A percentile compares a stretch with the other conserved stretches of the same genome.
These are phyloP conservation scores for Drosophila orena DNA, from an alignment of 1,140 invertebrate genomes.

Conservation along the genomic window DNA sequence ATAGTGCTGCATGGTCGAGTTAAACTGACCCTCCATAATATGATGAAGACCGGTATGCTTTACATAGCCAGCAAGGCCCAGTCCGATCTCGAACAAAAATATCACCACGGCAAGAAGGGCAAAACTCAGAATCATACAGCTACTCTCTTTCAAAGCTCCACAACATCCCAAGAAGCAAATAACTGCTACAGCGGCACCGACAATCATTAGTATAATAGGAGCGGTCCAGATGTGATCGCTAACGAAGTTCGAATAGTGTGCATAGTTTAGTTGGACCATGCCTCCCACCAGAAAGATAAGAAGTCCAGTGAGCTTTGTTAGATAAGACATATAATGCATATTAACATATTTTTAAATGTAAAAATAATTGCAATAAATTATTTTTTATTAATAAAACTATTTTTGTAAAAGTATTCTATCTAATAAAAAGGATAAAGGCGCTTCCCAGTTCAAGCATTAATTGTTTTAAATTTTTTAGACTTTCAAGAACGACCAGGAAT, in stretches of 20 bases:
- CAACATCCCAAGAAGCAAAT: constrained; percentile 96
- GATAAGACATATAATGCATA: constrained; percentile 28
- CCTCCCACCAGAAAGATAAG: constrained; percentile 90
- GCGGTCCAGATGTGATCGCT: constrained; percentile 89
- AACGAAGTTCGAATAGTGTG: constrained; percentile 89
- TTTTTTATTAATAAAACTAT: too few species aligned
- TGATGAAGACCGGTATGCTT: constrained; percentile 89
- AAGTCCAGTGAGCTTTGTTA: constrained; percentile 90
- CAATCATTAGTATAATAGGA: constrained; percentile 92
- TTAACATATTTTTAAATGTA: too few species aligned
- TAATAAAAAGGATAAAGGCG: too few species aligned
- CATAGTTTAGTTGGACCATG: constrained; percentile 88
- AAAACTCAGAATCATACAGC: constrained; percentile 96
- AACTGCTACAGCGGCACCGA: constrained; percentile 93
- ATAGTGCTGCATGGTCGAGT: constrained; percentile 89
- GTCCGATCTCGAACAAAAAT: constrained; percentile 93
- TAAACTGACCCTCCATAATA: constrained; percentile 89
- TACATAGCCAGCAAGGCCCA: constrained; percentile 94
- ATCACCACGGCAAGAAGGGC: constrained; percentile 92
- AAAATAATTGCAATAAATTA: too few species aligned
- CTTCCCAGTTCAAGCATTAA: too few species aligned
- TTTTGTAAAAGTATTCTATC: too few species aligned
- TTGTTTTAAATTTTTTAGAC: too few species aligned
- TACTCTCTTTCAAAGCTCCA: constrained; percentile 93
- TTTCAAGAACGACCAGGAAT: too few species aligned